Evolutionary conservation across 1,140 invertebrate species (phyloP).

Genomic region (Drosophila parvula): DNA sequence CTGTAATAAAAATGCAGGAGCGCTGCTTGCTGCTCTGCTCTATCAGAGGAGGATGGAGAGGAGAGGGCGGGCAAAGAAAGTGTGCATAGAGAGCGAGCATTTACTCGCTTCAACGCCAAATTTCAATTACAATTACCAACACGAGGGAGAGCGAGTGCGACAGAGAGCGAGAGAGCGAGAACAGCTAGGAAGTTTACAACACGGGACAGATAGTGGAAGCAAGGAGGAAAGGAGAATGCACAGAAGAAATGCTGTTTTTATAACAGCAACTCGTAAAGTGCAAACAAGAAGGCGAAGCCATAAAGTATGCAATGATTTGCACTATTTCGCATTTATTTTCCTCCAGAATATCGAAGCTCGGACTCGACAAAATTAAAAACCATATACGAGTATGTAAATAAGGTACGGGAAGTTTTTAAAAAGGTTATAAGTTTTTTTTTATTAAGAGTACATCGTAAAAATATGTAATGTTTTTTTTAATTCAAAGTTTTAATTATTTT

Average conservation of each 20-base stretch:
- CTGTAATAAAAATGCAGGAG: constrained; percentile 70
- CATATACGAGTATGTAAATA: too few relatives aligned
- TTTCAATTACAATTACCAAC: constrained; percentile 83
- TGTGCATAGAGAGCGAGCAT: constrained; percentile 43
- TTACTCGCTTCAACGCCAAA: constrained; percentile 83
- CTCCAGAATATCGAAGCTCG: too few relatives aligned
- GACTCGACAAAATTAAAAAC: too few relatives aligned
- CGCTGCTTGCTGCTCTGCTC: not conserved
- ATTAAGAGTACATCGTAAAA: too few relatives aligned
- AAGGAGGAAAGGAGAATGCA: not conserved
- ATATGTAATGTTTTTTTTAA: too few relatives aligned
- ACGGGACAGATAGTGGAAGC: constrained; percentile 8
- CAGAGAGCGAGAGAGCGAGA: constrained; percentile 13
- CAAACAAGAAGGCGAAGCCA: not conserved
- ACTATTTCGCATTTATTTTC: not conserved
- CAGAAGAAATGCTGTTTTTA: not conserved
- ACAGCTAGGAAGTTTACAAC: constrained; percentile 26
- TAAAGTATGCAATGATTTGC: constrained; percentile 4
- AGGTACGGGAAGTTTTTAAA: too few relatives aligned
- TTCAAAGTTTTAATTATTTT: too few relatives aligned
- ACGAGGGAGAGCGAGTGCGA: constrained; percentile 14
- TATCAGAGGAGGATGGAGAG: constrained; percentile 11
- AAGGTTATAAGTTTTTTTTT: too few relatives aligned
- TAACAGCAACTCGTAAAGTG: not conserved
- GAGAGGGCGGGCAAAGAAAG: constrained; percentile 3